Evolutionary conservation across 2,113 vertebrate genomes (phyloP), one percentile per base, ranked within the genome.

Genomic region (Malurus melanocephalus): DNA sequence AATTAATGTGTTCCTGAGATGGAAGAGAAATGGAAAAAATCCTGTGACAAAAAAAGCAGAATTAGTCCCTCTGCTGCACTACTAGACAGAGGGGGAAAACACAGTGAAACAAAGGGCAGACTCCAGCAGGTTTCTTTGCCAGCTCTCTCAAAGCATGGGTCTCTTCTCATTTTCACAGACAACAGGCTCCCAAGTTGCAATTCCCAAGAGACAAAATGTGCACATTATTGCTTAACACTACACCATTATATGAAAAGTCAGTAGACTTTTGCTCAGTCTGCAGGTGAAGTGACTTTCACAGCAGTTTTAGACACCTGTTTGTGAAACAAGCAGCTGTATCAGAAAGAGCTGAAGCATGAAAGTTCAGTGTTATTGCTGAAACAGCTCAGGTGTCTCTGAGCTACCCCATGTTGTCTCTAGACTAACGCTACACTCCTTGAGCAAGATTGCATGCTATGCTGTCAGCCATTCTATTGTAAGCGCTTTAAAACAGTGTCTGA

Each of bases 311-410:
- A 73, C 78, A 88, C 86, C 73, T 79, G 84, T 85, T 91, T 88
- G 88, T 64, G 83, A 92, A 91, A 94, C 71, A 94, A 90, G 83
- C 74, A 84, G 90, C 83, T 90, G 73, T 62, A 69, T 69, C 83
- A 79, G 90, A 88, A 91, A 88, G 86, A 95, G 77, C 43, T 90
- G 92, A 93, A 94, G 88, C 95, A 90, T 90, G 88, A 79, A 91
- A 84, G 92, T 81, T 91, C 80, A 59, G 43, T 57, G 73, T 52
- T 86, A 79, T 40, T 93, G 90, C 92, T 88, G 91, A 90, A 88
- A 84, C 66, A 88, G 88, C 88, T 93, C 84, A 72, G 86, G 86
- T 90, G 78, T 62, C 83, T 92, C 86, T 85, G 59, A 93, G 88
- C 78, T 73, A 73, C 83, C 84, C 69, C 66, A 32, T 65, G 52